Percentiles rank a stretch among this genome's conserved stretches.
Conservation (phyloP, 1,140 invertebrate genomes). For the Ceratina australensis region DNA sequence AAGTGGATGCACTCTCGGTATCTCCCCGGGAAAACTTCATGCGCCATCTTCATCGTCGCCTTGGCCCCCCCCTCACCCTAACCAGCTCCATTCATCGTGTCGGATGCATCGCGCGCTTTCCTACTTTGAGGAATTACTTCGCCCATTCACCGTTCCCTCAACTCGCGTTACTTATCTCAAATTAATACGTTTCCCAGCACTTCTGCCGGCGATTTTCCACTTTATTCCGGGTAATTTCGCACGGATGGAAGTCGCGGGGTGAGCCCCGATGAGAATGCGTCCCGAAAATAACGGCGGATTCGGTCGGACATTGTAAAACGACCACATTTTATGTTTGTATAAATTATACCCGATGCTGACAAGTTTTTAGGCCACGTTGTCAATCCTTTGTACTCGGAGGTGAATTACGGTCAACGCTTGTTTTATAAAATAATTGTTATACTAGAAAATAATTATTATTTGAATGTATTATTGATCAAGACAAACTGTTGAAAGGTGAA, state of each 20-base stretch:
- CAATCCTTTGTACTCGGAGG: too few relatives aligned
- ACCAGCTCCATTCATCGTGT: neutral
- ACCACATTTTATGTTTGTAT: neutral
- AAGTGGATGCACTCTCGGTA: conserved; percentile 27
- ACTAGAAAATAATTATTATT: too few relatives aligned
- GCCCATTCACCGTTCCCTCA: neutral
- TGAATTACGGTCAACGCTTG: too few relatives aligned
- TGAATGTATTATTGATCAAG: too few relatives aligned
- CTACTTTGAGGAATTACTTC: conserved; percentile 24
- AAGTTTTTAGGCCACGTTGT: too few relatives aligned
- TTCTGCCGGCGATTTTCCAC: conserved; percentile 37
- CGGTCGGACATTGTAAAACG: conserved; percentile 33
- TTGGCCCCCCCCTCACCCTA: too few relatives aligned
- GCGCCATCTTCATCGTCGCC: conserved; percentile 41
- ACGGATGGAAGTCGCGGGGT: conserved; percentile 30
- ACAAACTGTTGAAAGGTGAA: too few relatives aligned
- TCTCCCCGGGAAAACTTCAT: conserved; percentile 13
- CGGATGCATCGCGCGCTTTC: neutral
- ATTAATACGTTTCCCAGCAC: conserved; percentile 47
- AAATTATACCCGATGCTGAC: neutral
- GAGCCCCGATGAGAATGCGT: conserved; percentile 30
- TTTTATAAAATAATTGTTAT: too few relatives aligned
- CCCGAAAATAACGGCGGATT: conserved; percentile 49
- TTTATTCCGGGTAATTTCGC: conserved; percentile 54
- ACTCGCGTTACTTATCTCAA: conserved; percentile 43